A percentile compares a stretch with the other conserved stretches of the same genome.
These are phyloP conservation scores for Paralvinella palmiformis DNA, from an alignment of 1,140 invertebrate species.

Conservation along the genomic window DNA sequence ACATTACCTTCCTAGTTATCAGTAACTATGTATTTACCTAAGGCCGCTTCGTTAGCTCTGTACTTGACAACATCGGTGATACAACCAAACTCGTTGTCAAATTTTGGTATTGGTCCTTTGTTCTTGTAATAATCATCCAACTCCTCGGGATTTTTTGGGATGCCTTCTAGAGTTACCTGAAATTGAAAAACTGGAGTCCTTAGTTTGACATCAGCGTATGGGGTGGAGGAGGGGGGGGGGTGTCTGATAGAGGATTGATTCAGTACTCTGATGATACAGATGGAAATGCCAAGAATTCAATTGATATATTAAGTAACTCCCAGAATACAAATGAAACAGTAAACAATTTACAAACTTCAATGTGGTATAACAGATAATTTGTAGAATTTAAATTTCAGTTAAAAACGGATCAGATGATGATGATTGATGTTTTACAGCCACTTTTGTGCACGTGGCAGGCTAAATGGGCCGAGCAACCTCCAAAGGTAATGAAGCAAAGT, in stretches of 20 bases:
- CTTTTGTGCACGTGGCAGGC: too few species aligned
- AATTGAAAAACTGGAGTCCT: not conserved
- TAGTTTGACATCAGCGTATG: not conserved
- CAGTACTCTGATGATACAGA: not conserved
- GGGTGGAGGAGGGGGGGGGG: not conserved
- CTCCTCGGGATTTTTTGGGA: constrained; percentile 50
- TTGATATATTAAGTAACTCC: too few species aligned
- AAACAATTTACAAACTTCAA: too few species aligned
- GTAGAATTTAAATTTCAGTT: too few species aligned
- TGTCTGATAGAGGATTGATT: not conserved
- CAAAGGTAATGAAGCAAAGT: too few species aligned
- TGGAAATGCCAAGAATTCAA: not conserved
- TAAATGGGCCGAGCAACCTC: too few species aligned
- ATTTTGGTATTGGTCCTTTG: constrained; percentile 50
- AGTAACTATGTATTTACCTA: constrained; percentile 32
- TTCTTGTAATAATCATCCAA: constrained; percentile 50
- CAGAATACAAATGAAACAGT: too few species aligned
- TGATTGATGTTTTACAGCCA: too few species aligned
- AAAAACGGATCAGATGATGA: too few species aligned
- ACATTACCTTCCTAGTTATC: too few species aligned
- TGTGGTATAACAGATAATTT: too few species aligned
- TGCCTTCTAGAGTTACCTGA: constrained; percentile 49
- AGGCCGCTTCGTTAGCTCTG: constrained; percentile 34
- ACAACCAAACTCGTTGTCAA: constrained; percentile 50
- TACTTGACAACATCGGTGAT: constrained; percentile 51